A percentile compares a stretch with the other conserved stretches of the same genome.
phyloP scores from a whole-genome alignment of 2,888 invertebrate genomes.

The Ephialtes manifestator region DNA sequence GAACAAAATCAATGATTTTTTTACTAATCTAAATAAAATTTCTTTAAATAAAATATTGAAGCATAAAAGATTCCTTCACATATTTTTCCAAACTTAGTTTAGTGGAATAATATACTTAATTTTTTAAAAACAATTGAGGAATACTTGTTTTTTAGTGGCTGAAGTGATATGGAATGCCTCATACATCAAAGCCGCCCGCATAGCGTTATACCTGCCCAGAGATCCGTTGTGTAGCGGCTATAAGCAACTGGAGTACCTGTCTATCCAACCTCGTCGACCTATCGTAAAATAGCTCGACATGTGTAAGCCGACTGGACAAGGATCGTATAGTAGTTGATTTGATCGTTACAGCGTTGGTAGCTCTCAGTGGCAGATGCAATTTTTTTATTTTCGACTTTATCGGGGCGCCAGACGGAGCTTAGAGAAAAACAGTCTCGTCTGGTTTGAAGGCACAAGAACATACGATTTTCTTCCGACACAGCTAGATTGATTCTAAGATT shows the following conservation, averaged over 20 bases:
- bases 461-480: not conserved
- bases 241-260: conserved; percentile 40
- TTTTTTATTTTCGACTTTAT: conserved; percentile 4
- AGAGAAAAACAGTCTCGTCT: not conserved
- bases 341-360: conserved; percentile 29
- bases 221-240: conserved; percentile 11
- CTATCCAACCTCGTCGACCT: conserved; percentile 33
- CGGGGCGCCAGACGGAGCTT: conserved; percentile 12
- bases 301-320: conserved; percentile 25
- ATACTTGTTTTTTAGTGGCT: too few species aligned
- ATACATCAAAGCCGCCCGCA: conserved; percentile 35
- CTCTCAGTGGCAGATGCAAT: conserved; percentile 13
- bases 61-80: too few species aligned
- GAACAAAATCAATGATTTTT: too few species aligned
- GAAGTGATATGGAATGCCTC: too few species aligned
- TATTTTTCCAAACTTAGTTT: too few species aligned
- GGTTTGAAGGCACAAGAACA: not conserved
- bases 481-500: too few species aligned
- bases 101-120: too few species aligned
- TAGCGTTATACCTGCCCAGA: conserved; percentile 24
- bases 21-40: too few species aligned
- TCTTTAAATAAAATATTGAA: too few species aligned
- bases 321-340: conserved; percentile 19
- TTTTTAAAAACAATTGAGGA: too few species aligned
- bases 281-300: conserved; percentile 36